Base-by-base conservation (phyloP, 2,888 invertebrate species). In the Ennomos erosarius region DNA sequence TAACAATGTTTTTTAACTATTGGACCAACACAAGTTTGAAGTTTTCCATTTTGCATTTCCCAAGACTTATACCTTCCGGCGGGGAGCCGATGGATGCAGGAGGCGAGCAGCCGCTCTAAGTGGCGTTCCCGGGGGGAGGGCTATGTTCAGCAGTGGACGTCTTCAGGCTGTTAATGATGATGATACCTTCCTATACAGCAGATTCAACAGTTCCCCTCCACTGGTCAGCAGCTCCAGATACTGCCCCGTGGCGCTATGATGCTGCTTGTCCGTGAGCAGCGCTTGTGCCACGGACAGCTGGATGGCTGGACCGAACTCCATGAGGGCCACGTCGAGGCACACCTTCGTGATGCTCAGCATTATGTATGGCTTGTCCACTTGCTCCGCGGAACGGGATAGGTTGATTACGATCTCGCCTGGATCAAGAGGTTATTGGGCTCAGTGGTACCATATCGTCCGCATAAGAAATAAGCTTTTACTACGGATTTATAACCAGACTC, bases 161-260 rank as follows among this genome's bases (percentile, higher is more conserved):
- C n/a, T n/a, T n/a, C n/a, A n/a, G n/a, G n/a, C n/a, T n/a, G n/a
- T n/a, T n/a, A n/a, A n/a, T n/a, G n/a, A n/a, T n/a, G n/a, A n/a
- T n/a, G n/a, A n/a, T n/a, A n/a, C n/a, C 93, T 96, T 96, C 78
- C 97, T 93, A 78, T 96, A 97, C 6, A 96, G 90, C 56, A 97
- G 81, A 51, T 96, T 95, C 47, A 96, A 92, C 48, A 97, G 93
- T 72, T 97, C 96, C 13, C 93, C 92, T 78, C 90, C 68, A 38
- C 95, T 96, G 47, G 95, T 94, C 50, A 97, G 85, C 46, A 97
- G 87, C 79, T 97, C 96, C 63, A 97, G 82, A 74, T 96, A 96
- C 76, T 96, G 95, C 11, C 97, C 96, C n/a, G 94, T 94, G 40
- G 93, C 88, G 58, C 95, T 95, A 62, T 95, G 95, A 71, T 97